Conservation (phyloP, 2,888 invertebrate genomes). For the Dasypolia templi region DNA sequence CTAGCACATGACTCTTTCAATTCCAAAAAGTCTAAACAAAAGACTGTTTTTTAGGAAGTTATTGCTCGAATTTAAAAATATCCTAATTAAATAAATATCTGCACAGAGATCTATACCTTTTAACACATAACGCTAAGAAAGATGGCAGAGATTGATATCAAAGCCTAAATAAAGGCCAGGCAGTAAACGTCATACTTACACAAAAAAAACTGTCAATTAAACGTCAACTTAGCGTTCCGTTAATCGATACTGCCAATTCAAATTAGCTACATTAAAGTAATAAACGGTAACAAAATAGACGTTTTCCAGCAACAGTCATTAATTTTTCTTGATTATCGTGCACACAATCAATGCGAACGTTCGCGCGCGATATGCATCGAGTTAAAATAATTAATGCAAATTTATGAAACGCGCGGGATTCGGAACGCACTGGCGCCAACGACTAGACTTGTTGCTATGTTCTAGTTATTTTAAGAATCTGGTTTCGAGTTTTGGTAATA, state of each 20-base stretch:
- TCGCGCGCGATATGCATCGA: slow-evolving; percentile 78
- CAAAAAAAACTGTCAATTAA: slow-evolving; percentile 30
- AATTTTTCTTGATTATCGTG: slow-evolving; percentile 72
- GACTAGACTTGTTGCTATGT: slow-evolving; percentile 69
- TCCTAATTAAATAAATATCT: slow-evolving; percentile 24
- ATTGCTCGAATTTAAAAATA: slow-evolving; percentile 54
- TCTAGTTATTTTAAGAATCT: slow-evolving; percentile 62
- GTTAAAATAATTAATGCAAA: slow-evolving; percentile 82
- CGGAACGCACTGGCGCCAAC: slow-evolving; percentile 62
- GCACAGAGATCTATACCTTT: slow-evolving; percentile 10
- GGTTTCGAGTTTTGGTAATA: slow-evolving; percentile 49
- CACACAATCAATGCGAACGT: slow-evolving; percentile 79
- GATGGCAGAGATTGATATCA: slow-evolving; percentile 7
- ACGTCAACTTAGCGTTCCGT: slow-evolving; percentile 36
- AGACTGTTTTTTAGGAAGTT: slow-evolving; percentile 50
- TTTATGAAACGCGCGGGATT: slow-evolving; percentile 75
- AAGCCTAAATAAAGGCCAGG: neutral
- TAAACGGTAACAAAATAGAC: slow-evolving; percentile 39
- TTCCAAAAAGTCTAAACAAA: slow-evolving; percentile 70
- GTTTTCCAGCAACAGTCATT: slow-evolving; percentile 48
- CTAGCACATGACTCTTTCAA: slow-evolving; percentile 76
- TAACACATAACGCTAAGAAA: slow-evolving; percentile 21
- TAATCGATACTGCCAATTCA: slow-evolving; percentile 46
- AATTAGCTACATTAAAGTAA: slow-evolving; percentile 45
- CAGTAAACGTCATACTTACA: neutral